Conservation (phyloP, 35 echinoderm and acorn worm species). For the Ptychodera flava region DNA sequence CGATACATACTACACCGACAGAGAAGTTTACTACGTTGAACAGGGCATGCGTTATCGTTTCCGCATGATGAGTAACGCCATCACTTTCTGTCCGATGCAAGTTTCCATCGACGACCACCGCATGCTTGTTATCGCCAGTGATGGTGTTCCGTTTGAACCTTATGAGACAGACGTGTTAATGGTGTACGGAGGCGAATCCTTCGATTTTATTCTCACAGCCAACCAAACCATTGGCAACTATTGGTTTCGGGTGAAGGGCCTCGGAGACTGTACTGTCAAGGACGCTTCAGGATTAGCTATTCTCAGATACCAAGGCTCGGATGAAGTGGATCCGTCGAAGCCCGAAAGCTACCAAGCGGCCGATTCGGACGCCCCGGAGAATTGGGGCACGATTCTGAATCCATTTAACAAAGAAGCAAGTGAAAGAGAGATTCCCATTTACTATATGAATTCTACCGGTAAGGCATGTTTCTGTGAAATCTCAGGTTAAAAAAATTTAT, state of each 20-base stretch:
- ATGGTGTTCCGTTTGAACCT: conserved; percentile 56
- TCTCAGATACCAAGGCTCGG: conserved; percentile 60
- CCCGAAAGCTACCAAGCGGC: conserved; percentile 10
- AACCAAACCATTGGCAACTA: conserved; percentile 54
- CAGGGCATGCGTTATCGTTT: conserved; percentile 48
- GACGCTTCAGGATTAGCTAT: conserved; percentile 60
- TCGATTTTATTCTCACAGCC: conserved; percentile 55
- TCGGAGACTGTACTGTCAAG: conserved; percentile 26
- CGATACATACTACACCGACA: conserved; percentile 7
- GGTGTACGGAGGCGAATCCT: conserved; percentile 67
- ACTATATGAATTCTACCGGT: conserved; percentile 51
- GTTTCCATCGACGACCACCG: conserved; percentile 70
- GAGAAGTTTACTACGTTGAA: conserved; percentile 37
- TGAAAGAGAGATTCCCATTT: conserved; percentile 38
- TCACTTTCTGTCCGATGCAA: conserved; percentile 63
- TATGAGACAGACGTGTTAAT: conserved; percentile 40
- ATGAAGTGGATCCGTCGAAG: conserved; percentile 32
- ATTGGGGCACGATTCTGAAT: conserved; percentile 50
- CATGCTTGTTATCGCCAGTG: conserved; percentile 67
- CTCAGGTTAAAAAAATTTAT: too few species aligned
- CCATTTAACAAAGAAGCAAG: conserved; percentile 46
- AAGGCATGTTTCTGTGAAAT: too few species aligned
- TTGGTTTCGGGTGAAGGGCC: conserved; percentile 62
- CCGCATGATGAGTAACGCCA: conserved; percentile 69
- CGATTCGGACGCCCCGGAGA: conserved; percentile 3